phyloP scores from a whole-genome alignment of 2,888 invertebrate genomes.

The Orchesellides sinensis region DNA sequence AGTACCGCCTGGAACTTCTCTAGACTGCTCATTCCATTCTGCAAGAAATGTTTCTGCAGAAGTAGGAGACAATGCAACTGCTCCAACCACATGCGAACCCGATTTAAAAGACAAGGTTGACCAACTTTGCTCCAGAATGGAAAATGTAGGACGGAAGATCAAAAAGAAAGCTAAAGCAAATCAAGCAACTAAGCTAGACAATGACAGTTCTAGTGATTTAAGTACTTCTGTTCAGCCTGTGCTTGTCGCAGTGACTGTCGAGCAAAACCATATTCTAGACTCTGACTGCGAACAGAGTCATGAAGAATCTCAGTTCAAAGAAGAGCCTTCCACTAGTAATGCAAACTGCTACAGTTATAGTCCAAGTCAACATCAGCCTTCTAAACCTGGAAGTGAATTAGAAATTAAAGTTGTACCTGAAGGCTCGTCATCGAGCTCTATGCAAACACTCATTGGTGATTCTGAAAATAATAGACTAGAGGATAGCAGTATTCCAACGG shows the following conservation, averaged over 20 bases:
- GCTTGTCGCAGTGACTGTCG: constrained; percentile 40
- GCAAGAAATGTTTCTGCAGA: constrained; percentile 8
- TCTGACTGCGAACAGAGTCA: constrained; percentile 5
- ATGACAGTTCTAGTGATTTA: constrained; percentile 38
- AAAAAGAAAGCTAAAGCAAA: constrained; percentile 41
- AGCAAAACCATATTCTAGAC: constrained; percentile 16
- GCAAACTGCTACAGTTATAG: background rate
- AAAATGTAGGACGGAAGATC: constrained; percentile 36
- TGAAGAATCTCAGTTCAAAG: constrained; percentile 15
- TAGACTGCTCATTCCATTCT: background rate
- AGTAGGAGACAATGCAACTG: background rate
- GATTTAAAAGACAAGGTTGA: constrained; percentile 44
- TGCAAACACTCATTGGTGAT: background rate
- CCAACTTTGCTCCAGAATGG: constrained; percentile 50
- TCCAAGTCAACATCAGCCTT: constrained; percentile 15
- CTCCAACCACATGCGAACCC: background rate
- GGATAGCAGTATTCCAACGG: constrained; percentile 46
- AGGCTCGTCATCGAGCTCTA: background rate
- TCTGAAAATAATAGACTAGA: background rate
- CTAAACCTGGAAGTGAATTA: constrained; percentile 5
- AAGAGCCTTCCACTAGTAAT: constrained; percentile 25
- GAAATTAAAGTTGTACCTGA: constrained; percentile 58
- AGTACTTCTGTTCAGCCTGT: constrained; percentile 26
- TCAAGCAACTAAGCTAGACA: constrained; percentile 40
- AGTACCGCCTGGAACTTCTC: too few relatives aligned